Evolutionary conservation across 2,888 invertebrate species (phyloP).

Genomic region (Aproaerema taeniolella): DNA sequence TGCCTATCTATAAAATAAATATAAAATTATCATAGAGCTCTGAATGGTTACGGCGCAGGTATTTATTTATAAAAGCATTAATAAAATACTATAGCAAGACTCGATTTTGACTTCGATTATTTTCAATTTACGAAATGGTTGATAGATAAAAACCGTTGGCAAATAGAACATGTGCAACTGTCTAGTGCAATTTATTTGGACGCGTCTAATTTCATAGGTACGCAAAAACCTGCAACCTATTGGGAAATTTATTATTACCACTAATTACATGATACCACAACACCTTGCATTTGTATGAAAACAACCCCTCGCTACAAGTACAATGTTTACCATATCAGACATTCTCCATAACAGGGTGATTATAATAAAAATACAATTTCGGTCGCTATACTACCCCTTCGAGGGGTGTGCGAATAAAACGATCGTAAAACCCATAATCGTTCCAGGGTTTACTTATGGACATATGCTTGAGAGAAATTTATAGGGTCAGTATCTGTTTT

Average conservation of each 20-base stretch:
- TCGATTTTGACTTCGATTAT: too few relatives aligned
- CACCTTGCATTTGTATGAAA: constrained; percentile 38
- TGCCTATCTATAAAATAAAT: too few relatives aligned
- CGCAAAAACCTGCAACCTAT: background rate
- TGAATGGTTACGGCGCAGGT: too few relatives aligned
- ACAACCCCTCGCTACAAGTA: constrained; percentile 53
- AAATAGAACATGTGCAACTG: too few relatives aligned
- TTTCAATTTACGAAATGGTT: too few relatives aligned
- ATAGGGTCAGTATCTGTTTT: too few relatives aligned
- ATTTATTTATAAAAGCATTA: too few relatives aligned
- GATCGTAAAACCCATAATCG: constrained; percentile 52
- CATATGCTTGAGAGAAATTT: constrained; percentile 43
- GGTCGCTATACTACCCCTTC: constrained; percentile 67
- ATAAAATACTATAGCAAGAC: too few relatives aligned
- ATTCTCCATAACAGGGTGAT: constrained; percentile 63
- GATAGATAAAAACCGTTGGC: too few relatives aligned
- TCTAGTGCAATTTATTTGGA: background rate
- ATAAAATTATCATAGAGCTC: too few relatives aligned
- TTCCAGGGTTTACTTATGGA: constrained; percentile 37
- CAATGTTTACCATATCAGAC: constrained; percentile 61
- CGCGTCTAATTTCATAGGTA: background rate
- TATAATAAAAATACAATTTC: constrained; percentile 77
- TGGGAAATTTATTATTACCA: constrained; percentile 27
- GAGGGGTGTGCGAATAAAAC: constrained; percentile 68
- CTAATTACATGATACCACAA: constrained; percentile 44